These are phyloP conservation scores for Callyntrura guangdongensis DNA, from an alignment of 2,888 invertebrate species.

Conservation along the genomic window DNA sequence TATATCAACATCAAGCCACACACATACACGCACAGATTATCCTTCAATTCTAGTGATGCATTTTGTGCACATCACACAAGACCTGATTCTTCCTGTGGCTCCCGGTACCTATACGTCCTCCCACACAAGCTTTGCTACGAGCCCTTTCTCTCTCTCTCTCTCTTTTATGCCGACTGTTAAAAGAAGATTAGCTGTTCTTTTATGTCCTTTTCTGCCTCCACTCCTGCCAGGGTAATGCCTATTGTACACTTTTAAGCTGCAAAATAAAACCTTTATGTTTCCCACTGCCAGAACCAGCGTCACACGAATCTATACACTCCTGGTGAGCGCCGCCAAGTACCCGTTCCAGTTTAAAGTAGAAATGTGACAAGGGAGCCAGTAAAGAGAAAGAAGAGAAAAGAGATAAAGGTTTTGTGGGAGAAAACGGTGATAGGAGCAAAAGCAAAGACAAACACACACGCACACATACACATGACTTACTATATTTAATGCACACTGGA, in stretches of 20 bases:
- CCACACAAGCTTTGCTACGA: not conserved
- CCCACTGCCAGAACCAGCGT: not conserved
- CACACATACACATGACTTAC: conserved; percentile 7
- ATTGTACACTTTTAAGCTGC: conserved; percentile 51
- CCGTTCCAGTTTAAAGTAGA: not conserved
- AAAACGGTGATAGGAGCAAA: conserved; percentile 7
- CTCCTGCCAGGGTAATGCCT: conserved; percentile 3
- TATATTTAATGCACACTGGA: conserved; percentile 23
- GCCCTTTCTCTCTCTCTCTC: conserved; percentile 1
- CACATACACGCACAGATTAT: conserved; percentile 74
- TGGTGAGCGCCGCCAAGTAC: not conserved
- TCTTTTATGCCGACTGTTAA: conserved; percentile 68
- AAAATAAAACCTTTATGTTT: conserved; percentile 46
- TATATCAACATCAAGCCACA: conserved; percentile 67
- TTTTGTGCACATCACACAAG: conserved; percentile 61
- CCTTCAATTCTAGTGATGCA: conserved; percentile 75
- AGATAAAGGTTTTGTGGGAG: not conserved
- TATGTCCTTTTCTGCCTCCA: conserved; percentile 21
- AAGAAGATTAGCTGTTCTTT: conserved; percentile 75
- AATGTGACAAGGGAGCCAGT: conserved; percentile 13
- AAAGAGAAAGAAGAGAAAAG: conserved; percentile 35
- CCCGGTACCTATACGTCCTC: not conserved
- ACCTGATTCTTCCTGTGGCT: conserved; percentile 43
- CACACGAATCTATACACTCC: not conserved
- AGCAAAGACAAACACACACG: conserved; percentile 19